Evolutionary conservation across 2,113 vertebrate genomes (phyloP), one percentile per base, ranked within the genome.

Genomic region (Parus major): DNA sequence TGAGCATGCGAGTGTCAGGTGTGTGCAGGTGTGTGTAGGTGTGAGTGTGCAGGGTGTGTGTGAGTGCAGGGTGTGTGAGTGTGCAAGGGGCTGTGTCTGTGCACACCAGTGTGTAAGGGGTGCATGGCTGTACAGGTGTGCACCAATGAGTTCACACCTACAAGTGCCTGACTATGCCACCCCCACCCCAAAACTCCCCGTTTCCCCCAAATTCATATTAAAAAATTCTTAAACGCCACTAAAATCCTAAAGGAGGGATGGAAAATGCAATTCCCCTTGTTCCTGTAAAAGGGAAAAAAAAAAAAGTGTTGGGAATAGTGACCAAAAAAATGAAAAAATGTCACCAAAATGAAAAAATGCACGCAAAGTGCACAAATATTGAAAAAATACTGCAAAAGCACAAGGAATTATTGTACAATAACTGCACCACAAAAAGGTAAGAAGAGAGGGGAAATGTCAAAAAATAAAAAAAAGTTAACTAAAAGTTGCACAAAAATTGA

Each of bases 121-220:
- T 39, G 23, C 28, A 0, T 1, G 44, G 24, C 15, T 70, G 33
- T 4, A 1, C 7, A 5, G 1, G 2, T 39, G 47, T 29, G n/a
- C n/a, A 29, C 5, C 0, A 50, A 11, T 15, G 31, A 24, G 19
- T 19, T 21, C 56, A 25, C 39, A 36, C 47, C 46, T 9, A 5
- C 8, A 0, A 9, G 13, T 35, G 22, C 29, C 20, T 2, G 1
- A 12, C 15, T 60, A 23, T 69, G 79, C 29, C 68, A 42, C 19
- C 20, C 17, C 24, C 15, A 42, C 22, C 19, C 49, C 23, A 28
- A 53, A 61, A 53, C 3, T 52, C 23, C 19, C 39, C 20, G 39
- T 39, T 39, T 39, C 2, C 25, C 25, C 12, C 1, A 56, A 60
- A 53, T n/a, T 46, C 1, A 0, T 28, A 5, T n/a, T 16, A 3